Evolutionary conservation across 2,113 vertebrate species (phyloP).

Genomic region (Ameiurus melas): DNA sequence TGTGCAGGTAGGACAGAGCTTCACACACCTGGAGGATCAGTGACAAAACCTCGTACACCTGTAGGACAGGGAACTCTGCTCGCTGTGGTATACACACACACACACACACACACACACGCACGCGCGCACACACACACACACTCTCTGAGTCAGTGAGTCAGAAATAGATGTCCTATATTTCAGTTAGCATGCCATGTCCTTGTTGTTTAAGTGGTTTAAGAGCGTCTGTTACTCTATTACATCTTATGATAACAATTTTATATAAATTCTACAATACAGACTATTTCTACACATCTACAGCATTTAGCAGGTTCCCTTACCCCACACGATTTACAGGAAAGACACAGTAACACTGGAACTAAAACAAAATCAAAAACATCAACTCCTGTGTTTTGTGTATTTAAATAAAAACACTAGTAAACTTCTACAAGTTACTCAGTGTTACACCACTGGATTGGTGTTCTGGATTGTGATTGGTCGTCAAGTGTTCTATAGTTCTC

Average conservation of each 20-base stretch:
- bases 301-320: neutral
- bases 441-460: neutral
- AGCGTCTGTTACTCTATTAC: neutral
- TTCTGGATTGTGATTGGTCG: neutral
- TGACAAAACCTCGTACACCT: slow-evolving; percentile 47
- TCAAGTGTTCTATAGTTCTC: neutral
- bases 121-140: neutral
- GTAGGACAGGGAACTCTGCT: slow-evolving; percentile 50
- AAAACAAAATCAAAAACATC: neutral
- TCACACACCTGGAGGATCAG: slow-evolving; percentile 73
- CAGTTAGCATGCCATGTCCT: neutral
- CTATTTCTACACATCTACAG: neutral
- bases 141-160: neutral
- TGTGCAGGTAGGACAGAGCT: slow-evolving; percentile 71
- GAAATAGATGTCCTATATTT: neutral
- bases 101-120: neutral
- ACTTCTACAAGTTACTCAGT: neutral
- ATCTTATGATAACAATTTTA: neutral
- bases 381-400: neutral
- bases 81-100: slow-evolving; percentile 38
- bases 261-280: neutral
- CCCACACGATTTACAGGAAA: neutral
- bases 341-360: neutral
- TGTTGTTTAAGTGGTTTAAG: neutral
- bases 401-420: neutral